Evolutionary conservation across 2,113 vertebrate species (phyloP).

Genomic region (Pungitius pungitius): DNA sequence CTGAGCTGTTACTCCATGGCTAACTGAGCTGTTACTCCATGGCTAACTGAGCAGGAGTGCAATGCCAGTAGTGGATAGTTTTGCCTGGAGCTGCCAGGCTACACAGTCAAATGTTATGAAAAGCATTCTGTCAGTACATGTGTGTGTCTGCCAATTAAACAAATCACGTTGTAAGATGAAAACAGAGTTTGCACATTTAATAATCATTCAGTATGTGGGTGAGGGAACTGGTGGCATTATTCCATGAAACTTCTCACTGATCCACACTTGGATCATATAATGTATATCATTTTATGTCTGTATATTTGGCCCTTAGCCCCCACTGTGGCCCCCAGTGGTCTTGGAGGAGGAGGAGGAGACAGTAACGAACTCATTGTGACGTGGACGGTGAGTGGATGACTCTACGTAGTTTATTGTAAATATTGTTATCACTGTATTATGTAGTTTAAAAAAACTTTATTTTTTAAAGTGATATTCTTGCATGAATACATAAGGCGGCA

Average conservation of each 20-base stretch:
- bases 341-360: conserved; percentile 93
- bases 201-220: not conserved
- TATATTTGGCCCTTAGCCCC: conserved; percentile 81
- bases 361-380: conserved; percentile 90
- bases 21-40: too few species aligned
- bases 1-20: not conserved
- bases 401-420: not conserved
- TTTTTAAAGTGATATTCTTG: not conserved
- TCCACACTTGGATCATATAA: not conserved
- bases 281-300: not conserved
- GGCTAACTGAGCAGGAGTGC: too few species aligned
- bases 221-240: not conserved
- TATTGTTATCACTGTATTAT: not conserved
- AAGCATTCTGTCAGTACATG: not conserved
- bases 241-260: not conserved
- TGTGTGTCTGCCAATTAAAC: not conserved
- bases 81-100: not conserved
- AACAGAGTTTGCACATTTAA: not conserved
- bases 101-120: not conserved
- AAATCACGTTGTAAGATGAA: not conserved
- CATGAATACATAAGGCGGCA: not conserved
- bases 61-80: not conserved
- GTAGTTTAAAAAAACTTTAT: not conserved
- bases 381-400: conserved; percentile 88
- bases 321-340: conserved; percentile 93